Base-by-base conservation (phyloP, 2,113 vertebrate genomes). In the western clawed frog (Xenopus tropicalis) region DNA sequence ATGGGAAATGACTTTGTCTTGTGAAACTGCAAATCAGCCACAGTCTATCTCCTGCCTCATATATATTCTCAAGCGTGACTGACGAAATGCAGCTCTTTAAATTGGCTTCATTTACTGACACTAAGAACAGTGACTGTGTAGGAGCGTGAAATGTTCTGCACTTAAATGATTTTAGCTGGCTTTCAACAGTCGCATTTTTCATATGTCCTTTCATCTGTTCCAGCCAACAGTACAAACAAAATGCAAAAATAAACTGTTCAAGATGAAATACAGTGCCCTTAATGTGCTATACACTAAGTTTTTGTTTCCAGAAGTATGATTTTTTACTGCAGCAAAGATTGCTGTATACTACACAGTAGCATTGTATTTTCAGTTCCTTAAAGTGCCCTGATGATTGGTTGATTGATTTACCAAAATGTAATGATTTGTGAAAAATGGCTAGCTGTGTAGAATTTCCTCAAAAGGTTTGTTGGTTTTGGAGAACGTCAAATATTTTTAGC, bases 81-180 rank as follows among this genome's bases (percentile, higher is more conserved):
- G 74, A 75, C 51, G 68, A 72, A 67, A 79, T 71, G 44, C 46
- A 74, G 74, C 43, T 78, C 62, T 66, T 59, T 69, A 56, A 37
- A 25, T 21, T 70, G 51, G 70, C 22, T 25, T 43, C 46, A 66
- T 74, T 42, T 73, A 9, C 79, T 78, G 67, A 48, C 25, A 17
- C 74, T 77, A 72, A 77, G 67, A 63, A 52, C n/a, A 80, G 77
- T 78, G 13, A 54, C 21, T 37, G 66, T 19, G 71, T 70, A 70
- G 66, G 78, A 77, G 14, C 58, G 48, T 80, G 66, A 69, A 21
- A 17, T 52, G 65, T 56, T 68, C 57, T 54, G 11, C 19, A 51
- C 21, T 71, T 79, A 78, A 75, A 72, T 79, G 58, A 75, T 81
- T 74, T 72, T 51, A 69, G 29, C 46, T 77, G 54, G 11, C 79